These are phyloP conservation scores for Hydrophis major DNA, from an alignment of 2,797 vertebrate genomes.

Conservation along the genomic window DNA sequence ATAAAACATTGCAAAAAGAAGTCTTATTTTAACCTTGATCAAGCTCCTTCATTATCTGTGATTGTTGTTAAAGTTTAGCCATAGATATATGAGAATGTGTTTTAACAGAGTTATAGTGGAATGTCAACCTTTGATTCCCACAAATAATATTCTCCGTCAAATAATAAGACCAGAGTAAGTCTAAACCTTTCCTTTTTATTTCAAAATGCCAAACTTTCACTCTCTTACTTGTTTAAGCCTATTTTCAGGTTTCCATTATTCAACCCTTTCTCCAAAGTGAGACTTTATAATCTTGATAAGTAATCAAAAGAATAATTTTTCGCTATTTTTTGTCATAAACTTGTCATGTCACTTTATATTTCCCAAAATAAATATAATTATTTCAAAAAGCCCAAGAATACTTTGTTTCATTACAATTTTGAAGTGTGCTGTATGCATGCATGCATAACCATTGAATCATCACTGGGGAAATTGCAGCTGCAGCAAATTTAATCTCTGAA, in stretches of 20 bases:
- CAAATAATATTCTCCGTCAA: background rate
- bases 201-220: background rate
- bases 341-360: background rate
- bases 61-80: background rate
- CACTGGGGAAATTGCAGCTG: background rate
- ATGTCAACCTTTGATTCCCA: too few relatives aligned
- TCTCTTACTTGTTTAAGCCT: background rate
- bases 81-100: background rate
- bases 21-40: background rate
- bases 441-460: background rate
- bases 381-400: background rate
- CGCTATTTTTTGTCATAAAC: background rate
- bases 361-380: background rate
- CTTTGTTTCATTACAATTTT: background rate
- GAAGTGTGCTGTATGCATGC: background rate
- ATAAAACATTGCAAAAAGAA: background rate
- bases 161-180: background rate
- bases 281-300: background rate
- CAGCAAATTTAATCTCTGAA: background rate
- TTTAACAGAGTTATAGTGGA: background rate
- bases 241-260: background rate
- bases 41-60: background rate
- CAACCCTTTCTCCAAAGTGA: background rate
- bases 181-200: background rate
- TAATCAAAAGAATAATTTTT: background rate